Conservation (phyloP, 2,888 invertebrate genomes). For the Hydrotaea diabolus region DNA sequence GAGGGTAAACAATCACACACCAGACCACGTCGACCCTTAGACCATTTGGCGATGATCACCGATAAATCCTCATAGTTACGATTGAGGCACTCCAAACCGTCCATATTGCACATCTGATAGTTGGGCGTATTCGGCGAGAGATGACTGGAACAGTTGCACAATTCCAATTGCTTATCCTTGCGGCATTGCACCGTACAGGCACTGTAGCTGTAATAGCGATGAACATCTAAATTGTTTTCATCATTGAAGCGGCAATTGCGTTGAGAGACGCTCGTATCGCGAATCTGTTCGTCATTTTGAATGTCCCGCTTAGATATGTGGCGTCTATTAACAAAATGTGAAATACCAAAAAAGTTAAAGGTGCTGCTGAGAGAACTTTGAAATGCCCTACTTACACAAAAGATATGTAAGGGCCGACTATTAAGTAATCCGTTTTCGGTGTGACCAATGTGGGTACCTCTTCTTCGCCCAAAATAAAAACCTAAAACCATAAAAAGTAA, state of each 20-base stretch:
- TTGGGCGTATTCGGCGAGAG: constrained; percentile 84
- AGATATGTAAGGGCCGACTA: constrained; percentile 83
- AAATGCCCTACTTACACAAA: constrained; percentile 72
- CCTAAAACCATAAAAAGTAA: constrained; percentile 25
- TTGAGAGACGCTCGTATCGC: constrained; percentile 84
- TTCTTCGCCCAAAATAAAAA: constrained; percentile 84
- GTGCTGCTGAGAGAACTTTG: not conserved
- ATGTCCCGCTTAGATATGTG: constrained; percentile 84
- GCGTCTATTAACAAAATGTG: constrained; percentile 79
- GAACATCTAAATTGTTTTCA: constrained; percentile 84
- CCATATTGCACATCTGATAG: constrained; percentile 83
- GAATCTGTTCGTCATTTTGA: constrained; percentile 85
- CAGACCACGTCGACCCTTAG: constrained; percentile 83
- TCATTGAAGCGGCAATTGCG: constrained; percentile 87
- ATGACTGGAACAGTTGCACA: constrained; percentile 87
- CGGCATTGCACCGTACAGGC: constrained; percentile 88
- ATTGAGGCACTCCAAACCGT: constrained; percentile 85
- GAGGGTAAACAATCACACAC: constrained; percentile 87
- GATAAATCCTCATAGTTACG: constrained; percentile 84
- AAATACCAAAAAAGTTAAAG: not conserved
- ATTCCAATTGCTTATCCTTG: constrained; percentile 83
- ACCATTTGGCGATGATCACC: constrained; percentile 86
- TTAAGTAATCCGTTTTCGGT: constrained; percentile 83
- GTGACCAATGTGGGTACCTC: constrained; percentile 88
- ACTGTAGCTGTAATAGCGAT: constrained; percentile 87